Percentiles rank a stretch among this genome's conserved stretches.
phyloP scores from a whole-genome alignment of 2,113 vertebrate genomes.

The Sarotherodon lohbergeri region DNA sequence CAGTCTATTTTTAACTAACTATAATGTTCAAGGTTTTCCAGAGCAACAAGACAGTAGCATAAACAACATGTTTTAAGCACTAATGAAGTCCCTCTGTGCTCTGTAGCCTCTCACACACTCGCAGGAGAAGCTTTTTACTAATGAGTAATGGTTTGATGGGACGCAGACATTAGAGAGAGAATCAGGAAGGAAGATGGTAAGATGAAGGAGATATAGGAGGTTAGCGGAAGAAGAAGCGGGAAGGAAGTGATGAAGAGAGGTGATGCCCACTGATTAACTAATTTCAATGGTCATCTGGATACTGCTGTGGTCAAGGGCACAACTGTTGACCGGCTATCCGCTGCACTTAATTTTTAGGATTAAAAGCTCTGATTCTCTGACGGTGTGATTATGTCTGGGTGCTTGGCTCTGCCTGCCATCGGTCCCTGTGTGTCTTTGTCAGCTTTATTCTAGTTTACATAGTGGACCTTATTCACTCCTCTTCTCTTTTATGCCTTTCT shows the following conservation, averaged over 20 bases:
- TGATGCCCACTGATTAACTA: constrained; percentile 20
- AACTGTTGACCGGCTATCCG: not conserved
- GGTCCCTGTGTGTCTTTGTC: not conserved
- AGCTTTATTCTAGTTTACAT: not conserved
- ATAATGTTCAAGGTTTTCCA: constrained; percentile 36
- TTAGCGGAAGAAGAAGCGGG: not conserved
- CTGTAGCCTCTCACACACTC: not conserved
- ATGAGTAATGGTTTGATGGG: constrained; percentile 43
- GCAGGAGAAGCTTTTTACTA: constrained; percentile 32
- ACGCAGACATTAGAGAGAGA: constrained; percentile 18
- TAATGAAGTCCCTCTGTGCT: constrained; percentile 62
- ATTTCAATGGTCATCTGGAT: constrained; percentile 41
- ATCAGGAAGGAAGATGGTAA: constrained; percentile 5
- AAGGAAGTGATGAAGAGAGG: constrained; percentile 25
- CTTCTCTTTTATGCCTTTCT: not conserved
- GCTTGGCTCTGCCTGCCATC: not conserved
- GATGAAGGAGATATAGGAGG: constrained; percentile 9
- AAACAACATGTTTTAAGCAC: constrained; percentile 50
- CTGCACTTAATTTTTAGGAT: constrained; percentile 42
- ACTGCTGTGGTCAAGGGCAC: constrained; percentile 38
- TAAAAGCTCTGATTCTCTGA: constrained; percentile 15
- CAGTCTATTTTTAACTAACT: constrained; percentile 39
- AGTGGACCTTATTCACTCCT: not conserved
- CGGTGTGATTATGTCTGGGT: constrained; percentile 8
- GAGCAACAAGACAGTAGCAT: constrained; percentile 31